phyloP scores from a whole-genome alignment of 1,140 invertebrate species.

The Diprion similis region DNA sequence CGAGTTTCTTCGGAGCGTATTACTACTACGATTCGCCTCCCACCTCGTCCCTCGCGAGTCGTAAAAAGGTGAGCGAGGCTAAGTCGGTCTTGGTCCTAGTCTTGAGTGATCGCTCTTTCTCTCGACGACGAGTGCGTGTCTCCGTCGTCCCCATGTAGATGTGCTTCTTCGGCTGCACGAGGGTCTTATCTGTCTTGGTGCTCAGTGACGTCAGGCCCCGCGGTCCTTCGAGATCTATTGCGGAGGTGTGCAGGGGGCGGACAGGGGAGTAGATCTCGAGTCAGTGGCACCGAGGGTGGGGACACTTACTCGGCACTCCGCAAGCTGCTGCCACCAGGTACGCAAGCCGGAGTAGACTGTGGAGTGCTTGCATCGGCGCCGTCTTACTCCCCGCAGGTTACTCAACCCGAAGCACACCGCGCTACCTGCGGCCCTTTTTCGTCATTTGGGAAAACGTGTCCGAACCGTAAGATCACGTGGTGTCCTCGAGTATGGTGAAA shows the following conservation, averaged over 20 bases:
- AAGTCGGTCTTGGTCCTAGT: neutral
- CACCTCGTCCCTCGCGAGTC: neutral
- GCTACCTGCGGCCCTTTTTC: no score
- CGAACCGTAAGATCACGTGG: no score
- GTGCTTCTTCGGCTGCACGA: neutral
- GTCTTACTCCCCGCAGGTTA: no score
- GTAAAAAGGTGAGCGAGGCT: neutral
- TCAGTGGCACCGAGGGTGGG: slow-evolving; percentile 41
- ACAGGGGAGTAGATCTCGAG: slow-evolving; percentile 20
- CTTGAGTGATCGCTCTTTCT: neutral
- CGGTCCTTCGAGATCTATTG: neutral
- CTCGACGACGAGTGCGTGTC: neutral
- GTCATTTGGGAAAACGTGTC: no score
- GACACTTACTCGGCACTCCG: slow-evolving; percentile 48
- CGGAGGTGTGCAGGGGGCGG: slow-evolving; percentile 3
- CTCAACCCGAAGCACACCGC: no score
- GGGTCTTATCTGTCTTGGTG: neutral
- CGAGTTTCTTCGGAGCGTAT: neutral
- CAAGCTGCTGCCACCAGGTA: slow-evolving; percentile 52
- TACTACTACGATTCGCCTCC: neutral
- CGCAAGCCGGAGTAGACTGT: slow-evolving; percentile 44
- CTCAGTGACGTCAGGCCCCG: neutral
- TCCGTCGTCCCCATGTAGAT: neutral
- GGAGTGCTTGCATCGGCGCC: neutral
- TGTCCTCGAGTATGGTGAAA: no score